These are phyloP conservation scores for Hyalella azteca DNA, from an alignment of 2,888 invertebrate species.

Conservation along the genomic window DNA sequence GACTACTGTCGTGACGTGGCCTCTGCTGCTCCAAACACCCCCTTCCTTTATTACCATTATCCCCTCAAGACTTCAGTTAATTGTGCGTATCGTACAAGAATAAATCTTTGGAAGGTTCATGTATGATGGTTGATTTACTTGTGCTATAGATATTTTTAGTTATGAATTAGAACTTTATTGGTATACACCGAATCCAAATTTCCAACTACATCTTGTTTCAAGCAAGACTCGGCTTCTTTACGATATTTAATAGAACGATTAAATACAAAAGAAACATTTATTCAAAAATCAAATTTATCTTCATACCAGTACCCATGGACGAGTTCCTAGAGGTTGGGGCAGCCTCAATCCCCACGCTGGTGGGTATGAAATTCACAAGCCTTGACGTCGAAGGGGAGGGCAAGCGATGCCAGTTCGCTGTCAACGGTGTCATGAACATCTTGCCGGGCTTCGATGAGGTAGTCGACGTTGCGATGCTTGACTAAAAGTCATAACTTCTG, in stretches of 20 bases:
- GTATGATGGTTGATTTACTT: no score
- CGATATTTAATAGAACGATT: no score
- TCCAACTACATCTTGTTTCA: no score
- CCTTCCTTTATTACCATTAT: conserved; percentile 83
- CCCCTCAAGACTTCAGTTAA: conserved; percentile 75
- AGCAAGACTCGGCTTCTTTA: no score
- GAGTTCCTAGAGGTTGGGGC: conserved; percentile 65
- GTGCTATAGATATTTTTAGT: no score
- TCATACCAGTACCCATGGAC: conserved; percentile 54
- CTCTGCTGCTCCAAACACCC: conserved; percentile 75
- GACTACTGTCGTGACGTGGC: conserved; percentile 73
- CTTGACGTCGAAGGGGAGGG: conserved; percentile 73
- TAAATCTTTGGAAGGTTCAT: no score
- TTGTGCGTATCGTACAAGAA: conserved; percentile 74
- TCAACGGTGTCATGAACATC: conserved; percentile 66
- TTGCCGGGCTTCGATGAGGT: conserved; percentile 55
- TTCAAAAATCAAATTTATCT: no score
- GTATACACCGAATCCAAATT: no score
- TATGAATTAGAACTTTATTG: no score
- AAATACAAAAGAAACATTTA: no score
- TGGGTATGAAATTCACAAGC: conserved; percentile 83
- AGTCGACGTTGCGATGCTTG: no score
- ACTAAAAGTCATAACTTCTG: no score
- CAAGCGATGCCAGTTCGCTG: conserved; percentile 68
- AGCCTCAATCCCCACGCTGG: conserved; percentile 73